Percentiles rank a stretch among this genome's conserved stretches.
These are phyloP conservation scores for Scolanthus callimorphus DNA, from an alignment of 92 coral and sea anemone species.

Conservation along the genomic window DNA sequence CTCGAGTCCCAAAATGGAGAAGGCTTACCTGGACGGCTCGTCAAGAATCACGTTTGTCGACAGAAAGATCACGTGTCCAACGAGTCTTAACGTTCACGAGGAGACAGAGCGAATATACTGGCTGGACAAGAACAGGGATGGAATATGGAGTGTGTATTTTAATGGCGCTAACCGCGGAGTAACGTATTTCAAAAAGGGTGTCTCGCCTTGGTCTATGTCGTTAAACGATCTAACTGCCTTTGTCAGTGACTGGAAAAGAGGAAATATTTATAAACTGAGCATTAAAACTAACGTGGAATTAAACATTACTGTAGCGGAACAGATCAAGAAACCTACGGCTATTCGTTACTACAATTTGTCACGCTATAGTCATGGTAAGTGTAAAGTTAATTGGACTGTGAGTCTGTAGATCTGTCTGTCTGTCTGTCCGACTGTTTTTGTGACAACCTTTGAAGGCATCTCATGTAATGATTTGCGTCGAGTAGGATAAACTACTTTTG, in stretches of 20 bases:
- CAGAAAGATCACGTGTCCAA: slow-evolving; percentile 13
- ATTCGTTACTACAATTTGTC: slow-evolving; percentile 14
- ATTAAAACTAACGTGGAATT: slow-evolving; percentile 2
- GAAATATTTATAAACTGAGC: slow-evolving; percentile 14
- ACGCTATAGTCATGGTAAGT: not conserved
- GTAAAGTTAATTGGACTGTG: no score
- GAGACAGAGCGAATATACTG: slow-evolving; percentile 18
- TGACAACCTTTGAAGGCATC: no score
- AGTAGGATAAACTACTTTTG: no score
- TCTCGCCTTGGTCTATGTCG: slow-evolving; percentile 11
- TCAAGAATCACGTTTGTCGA: slow-evolving; percentile 8
- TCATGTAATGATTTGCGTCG: no score
- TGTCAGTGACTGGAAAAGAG: slow-evolving; percentile 11
- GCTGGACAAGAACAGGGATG: slow-evolving; percentile 10
- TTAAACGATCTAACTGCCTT: slow-evolving; percentile 2
- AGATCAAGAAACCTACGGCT: slow-evolving; percentile 14
- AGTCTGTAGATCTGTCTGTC: no score
- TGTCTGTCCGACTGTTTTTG: no score
- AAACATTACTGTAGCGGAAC: slow-evolving; percentile 18
- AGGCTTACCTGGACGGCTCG: slow-evolving; percentile 27
- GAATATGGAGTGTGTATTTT: slow-evolving; percentile 13
- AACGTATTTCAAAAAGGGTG: slow-evolving; percentile 6
- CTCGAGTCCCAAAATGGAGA: slow-evolving; percentile 10
- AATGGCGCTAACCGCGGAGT: slow-evolving; percentile 24
- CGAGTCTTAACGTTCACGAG: slow-evolving; percentile 15